Conservation (phyloP, 2,888 invertebrate species). For the Drosophila pegasa region DNA sequence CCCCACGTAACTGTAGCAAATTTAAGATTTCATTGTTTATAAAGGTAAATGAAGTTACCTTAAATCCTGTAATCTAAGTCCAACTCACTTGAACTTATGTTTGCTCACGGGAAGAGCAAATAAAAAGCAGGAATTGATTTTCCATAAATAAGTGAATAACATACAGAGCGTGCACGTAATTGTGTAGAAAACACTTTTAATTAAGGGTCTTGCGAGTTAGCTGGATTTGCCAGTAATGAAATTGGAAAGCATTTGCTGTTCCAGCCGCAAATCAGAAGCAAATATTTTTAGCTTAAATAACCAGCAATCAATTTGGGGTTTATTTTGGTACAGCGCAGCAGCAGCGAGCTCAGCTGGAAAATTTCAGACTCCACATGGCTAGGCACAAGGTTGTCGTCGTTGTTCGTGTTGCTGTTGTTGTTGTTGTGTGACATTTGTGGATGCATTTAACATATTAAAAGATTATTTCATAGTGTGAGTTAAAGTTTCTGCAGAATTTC, state of each 20-base stretch:
- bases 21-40: not conserved
- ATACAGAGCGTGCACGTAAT: slow-evolving; percentile 17
- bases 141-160: slow-evolving; percentile 5
- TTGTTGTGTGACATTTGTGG: slow-evolving; percentile 14
- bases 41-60: not conserved
- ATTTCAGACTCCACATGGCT: slow-evolving; percentile 13
- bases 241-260: slow-evolving; percentile 18
- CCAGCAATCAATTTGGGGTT: slow-evolving; percentile 9
- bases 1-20: not conserved
- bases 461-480: slow-evolving; percentile 18
- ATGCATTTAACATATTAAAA: slow-evolving; percentile 36
- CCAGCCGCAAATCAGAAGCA: slow-evolving; percentile 5
- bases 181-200: slow-evolving; percentile 19
- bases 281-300: slow-evolving; percentile 17
- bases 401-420: slow-evolving; percentile 8
- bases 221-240: slow-evolving; percentile 8
- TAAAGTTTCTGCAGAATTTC: slow-evolving; percentile 50
- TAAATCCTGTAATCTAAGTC: not conserved
- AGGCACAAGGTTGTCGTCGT: slow-evolving; percentile 9
- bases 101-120: not conserved
- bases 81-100: not conserved
- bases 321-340: slow-evolving; percentile 16
- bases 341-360: slow-evolving; percentile 25
- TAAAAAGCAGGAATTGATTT: not conserved
- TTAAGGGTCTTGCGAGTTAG: slow-evolving; percentile 5